These are phyloP conservation scores for Anolis sagrei DNA, from an alignment of 2,113 vertebrate species.

Conservation along the genomic window DNA sequence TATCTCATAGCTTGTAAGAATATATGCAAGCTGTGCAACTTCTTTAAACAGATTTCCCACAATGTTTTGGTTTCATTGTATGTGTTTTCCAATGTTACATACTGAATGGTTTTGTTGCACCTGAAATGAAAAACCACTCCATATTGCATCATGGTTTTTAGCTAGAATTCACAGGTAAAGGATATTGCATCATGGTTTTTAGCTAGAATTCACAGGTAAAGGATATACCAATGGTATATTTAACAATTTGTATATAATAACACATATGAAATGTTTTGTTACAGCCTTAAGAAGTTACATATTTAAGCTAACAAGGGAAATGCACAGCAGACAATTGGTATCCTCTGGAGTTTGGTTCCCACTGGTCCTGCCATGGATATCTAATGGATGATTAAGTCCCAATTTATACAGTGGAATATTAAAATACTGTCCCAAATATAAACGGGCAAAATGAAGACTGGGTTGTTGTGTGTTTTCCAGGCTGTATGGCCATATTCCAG, in stretches of 20 bases:
- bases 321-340: not conserved
- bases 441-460: no score
- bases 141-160: not conserved
- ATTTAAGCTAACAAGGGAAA: no score
- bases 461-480: no score
- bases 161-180: not conserved
- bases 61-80: not conserved
- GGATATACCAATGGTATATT: not conserved
- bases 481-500: no score
- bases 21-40: not conserved
- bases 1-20: not conserved
- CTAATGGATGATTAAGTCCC: no score
- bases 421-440: no score
- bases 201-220: not conserved
- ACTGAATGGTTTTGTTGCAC: no score
- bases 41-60: not conserved
- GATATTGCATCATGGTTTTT: not conserved
- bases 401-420: no score
- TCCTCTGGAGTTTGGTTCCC: no score
- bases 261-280: not conserved
- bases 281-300: not conserved
- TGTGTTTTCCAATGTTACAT: not conserved
- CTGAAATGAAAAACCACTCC: not conserved
- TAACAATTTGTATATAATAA: not conserved
- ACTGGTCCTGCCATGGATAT: no score